Conservation (phyloP, 2,888 invertebrate genomes). For the Suillia variegata region DNA sequence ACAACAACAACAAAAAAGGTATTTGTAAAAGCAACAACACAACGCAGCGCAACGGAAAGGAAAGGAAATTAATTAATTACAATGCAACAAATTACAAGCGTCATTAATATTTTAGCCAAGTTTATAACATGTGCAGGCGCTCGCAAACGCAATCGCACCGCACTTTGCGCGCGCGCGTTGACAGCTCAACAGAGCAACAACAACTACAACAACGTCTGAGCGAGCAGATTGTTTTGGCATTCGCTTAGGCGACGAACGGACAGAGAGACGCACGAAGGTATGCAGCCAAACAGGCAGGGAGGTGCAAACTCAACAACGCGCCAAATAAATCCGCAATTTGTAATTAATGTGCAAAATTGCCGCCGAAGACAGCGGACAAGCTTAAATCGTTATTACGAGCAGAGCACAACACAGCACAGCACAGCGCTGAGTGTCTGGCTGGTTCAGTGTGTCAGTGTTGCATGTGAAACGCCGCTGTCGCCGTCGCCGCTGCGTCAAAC, state of each 20-base stretch:
- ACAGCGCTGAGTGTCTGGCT: too few relatives aligned
- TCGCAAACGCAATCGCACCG: background rate
- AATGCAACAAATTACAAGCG: constrained; percentile 52
- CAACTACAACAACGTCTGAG: too few relatives aligned
- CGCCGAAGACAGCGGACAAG: constrained; percentile 47
- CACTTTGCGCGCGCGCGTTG: constrained; percentile 1
- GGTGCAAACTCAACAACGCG: constrained; percentile 26
- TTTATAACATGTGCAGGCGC: constrained; percentile 13
- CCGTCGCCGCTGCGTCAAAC: background rate
- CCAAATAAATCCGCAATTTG: constrained; percentile 55
- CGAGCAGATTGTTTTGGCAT: too few relatives aligned
- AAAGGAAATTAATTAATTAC: constrained; percentile 47
- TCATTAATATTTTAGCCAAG: constrained; percentile 53
- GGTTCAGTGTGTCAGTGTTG: constrained; percentile 6
- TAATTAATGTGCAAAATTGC: constrained; percentile 55
- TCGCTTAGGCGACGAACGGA: background rate
- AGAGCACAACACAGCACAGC: too few relatives aligned
- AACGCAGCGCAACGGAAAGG: constrained; percentile 3
- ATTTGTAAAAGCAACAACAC: too few relatives aligned
- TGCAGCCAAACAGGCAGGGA: background rate
- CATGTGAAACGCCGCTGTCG: background rate
- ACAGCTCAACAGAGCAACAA: background rate
- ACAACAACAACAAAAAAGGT: background rate
- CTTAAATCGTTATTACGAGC: constrained; percentile 49
- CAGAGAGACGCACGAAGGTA: too few relatives aligned